phyloP scores from a whole-genome alignment of 2,113 vertebrate genomes.

The Aviceda subcristata region DNA sequence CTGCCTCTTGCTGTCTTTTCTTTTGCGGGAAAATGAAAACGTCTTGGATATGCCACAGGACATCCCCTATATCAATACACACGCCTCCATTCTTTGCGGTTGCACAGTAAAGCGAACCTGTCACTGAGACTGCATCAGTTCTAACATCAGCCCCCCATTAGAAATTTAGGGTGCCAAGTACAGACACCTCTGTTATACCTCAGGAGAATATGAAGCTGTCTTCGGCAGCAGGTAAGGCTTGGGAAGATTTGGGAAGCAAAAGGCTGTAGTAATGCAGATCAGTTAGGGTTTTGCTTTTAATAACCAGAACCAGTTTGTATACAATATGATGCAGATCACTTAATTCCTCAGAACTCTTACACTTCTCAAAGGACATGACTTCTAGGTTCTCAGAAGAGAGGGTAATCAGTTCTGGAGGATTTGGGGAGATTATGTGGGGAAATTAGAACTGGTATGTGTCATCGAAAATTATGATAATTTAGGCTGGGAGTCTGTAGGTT shows the following conservation, averaged over 20 bases:
- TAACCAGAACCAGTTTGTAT: neutral
- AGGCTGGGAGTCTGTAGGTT: neutral
- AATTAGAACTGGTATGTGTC: neutral
- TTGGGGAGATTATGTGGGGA: neutral
- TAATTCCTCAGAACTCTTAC: neutral
- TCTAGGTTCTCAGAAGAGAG: neutral
- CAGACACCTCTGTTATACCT: neutral
- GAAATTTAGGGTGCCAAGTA: neutral
- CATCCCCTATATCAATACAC: neutral
- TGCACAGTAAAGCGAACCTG: accelerated
- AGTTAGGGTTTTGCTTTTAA: neutral
- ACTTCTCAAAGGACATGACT: neutral
- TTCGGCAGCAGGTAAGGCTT: neutral
- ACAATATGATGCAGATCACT: neutral
- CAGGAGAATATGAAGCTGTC: neutral
- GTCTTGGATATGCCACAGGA: neutral
- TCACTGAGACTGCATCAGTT: neutral
- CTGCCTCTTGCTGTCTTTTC: neutral
- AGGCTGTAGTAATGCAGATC: neutral
- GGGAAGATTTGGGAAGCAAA: neutral
- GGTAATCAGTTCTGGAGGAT: neutral
- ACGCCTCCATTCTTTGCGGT: neutral
- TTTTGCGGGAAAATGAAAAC: neutral
- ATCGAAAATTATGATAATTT: neutral
- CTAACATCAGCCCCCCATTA: neutral